phyloP scores from a whole-genome alignment of 2,888 invertebrate genomes.

The Meteorus colon region DNA sequence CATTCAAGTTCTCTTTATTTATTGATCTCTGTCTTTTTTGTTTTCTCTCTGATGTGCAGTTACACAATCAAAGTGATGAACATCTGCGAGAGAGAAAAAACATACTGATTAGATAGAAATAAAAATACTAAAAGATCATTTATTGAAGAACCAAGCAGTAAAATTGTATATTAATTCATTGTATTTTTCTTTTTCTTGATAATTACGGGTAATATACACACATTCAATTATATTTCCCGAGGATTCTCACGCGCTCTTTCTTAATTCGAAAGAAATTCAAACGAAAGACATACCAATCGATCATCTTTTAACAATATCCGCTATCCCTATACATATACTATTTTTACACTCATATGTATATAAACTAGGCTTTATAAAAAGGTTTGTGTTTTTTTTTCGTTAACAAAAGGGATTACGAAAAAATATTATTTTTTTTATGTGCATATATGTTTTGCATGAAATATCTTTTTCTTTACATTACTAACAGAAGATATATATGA shows the following conservation, averaged over 20 bases:
- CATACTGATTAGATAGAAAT: conserved; percentile 1
- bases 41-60: not conserved
- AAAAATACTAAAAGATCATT: not conserved
- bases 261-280: not conserved
- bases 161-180: conserved; percentile 8
- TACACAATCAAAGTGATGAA: not conserved
- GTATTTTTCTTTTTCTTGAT: not conserved
- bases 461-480: not conserved
- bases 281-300: not conserved
- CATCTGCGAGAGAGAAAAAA: not conserved
- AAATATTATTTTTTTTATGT: not conserved
- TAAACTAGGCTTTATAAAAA: not conserved
- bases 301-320: not conserved
- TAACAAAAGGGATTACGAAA: not conserved
- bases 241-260: not conserved
- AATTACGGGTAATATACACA: not conserved
- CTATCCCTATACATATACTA: not conserved
- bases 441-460: not conserved
- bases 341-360: not conserved
- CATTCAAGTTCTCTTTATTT: not conserved
- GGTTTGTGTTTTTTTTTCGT: not conserved
- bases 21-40: not conserved
- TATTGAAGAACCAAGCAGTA: not conserved
- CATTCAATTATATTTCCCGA: not conserved
- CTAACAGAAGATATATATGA: not conserved